phyloP scores from a whole-genome alignment of 1,140 invertebrate genomes.

The Piezodorus guildinii region DNA sequence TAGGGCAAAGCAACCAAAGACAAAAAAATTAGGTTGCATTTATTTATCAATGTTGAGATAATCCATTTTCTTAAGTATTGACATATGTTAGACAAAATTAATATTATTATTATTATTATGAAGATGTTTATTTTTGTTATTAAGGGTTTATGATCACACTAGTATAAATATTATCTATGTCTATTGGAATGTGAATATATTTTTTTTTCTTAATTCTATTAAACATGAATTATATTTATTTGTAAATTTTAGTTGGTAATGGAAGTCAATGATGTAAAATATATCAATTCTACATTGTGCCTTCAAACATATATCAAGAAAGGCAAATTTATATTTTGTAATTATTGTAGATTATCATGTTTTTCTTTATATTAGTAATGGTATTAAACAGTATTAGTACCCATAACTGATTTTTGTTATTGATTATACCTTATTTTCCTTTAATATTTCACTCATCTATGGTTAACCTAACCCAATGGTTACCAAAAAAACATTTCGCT shows the following conservation, averaged over 20 bases:
- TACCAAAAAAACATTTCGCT: too few species aligned
- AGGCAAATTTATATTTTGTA: slow-evolving; percentile 13
- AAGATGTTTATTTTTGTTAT: slow-evolving; percentile 16
- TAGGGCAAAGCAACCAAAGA: slow-evolving; percentile 3
- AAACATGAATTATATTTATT: slow-evolving; percentile 7
- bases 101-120: slow-evolving; percentile 5
- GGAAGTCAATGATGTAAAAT: slow-evolving; percentile 4
- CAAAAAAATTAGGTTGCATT: slow-evolving; percentile 4
- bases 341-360: slow-evolving; percentile 13
- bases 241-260: slow-evolving; percentile 8
- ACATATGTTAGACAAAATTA: neutral
- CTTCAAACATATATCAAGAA: slow-evolving; percentile 7
- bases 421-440: too few species aligned
- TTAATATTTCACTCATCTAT: too few species aligned
- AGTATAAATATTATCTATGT: neutral
- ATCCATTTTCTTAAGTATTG: slow-evolving; percentile 9
- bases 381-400: slow-evolving; percentile 15
- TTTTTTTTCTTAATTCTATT: neutral
- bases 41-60: slow-evolving; percentile 6
- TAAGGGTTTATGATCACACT: slow-evolving; percentile 3
- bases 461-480: too few species aligned
- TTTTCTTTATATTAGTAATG: slow-evolving; percentile 12
- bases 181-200: slow-evolving; percentile 8
- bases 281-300: slow-evolving; percentile 8
- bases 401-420: neutral